A percentile compares a stretch with the other conserved stretches of the same genome.
Evolutionary conservation across 2,113 vertebrate genomes (phyloP).

Genomic region (Cacatua alba): DNA sequence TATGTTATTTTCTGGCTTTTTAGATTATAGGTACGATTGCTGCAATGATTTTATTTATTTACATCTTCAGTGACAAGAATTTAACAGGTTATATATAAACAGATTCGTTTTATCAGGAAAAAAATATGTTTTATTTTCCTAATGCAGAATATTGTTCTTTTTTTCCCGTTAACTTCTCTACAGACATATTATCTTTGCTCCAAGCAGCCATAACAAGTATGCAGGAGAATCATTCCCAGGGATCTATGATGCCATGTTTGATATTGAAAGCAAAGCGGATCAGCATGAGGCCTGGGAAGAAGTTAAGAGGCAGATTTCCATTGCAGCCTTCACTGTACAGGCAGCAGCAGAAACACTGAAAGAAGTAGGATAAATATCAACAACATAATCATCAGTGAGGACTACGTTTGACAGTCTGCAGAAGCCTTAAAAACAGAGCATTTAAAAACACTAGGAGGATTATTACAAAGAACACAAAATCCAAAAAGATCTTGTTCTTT

Average conservation of each 20-base stretch:
- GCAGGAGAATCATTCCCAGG: conserved; percentile 93
- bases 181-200: conserved; percentile 94
- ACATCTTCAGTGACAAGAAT: not conserved
- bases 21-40: not conserved
- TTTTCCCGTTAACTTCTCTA: not conserved
- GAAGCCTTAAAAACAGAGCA: not conserved
- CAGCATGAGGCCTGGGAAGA: conserved; percentile 82
- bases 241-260: conserved; percentile 91
- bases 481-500: not conserved
- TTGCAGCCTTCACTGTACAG: conserved; percentile 88
- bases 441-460: not conserved
- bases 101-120: not conserved
- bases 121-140: not conserved
- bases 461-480: not conserved
- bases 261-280: conserved; percentile 80
- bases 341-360: conserved; percentile 85
- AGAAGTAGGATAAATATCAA: conserved; percentile 66
- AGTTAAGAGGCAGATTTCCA: conserved; percentile 89
- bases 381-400: not conserved
- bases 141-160: not conserved
- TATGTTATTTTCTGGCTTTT: not conserved
- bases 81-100: not conserved
- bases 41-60: not conserved
- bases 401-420: not conserved
- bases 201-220: conserved; percentile 96